Conservation (phyloP, 1,140 invertebrate species). For the Tenebrio molitor region DNA sequence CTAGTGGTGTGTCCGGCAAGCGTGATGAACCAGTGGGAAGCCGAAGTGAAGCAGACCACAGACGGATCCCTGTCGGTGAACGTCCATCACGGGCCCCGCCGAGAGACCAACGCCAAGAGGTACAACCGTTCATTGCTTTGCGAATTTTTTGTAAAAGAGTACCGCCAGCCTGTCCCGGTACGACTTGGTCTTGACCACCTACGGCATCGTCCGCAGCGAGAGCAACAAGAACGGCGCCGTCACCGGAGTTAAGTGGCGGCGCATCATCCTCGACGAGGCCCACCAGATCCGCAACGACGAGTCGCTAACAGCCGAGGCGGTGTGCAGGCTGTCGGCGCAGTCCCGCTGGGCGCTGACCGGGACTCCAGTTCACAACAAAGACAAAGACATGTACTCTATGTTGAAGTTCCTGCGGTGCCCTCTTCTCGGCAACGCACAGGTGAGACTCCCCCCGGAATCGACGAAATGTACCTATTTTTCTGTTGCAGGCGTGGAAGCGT, state of each 20-base stretch:
- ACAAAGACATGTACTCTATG: slow-evolving; percentile 89
- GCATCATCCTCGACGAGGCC: slow-evolving; percentile 94
- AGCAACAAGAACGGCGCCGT: slow-evolving; percentile 69
- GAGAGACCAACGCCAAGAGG: slow-evolving; percentile 74
- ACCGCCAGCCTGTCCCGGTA: slow-evolving; percentile 69
- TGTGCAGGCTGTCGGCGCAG: slow-evolving; percentile 74
- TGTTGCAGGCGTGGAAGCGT: slow-evolving; percentile 73
- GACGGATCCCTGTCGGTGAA: slow-evolving; percentile 76
- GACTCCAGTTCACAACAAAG: slow-evolving; percentile 96
- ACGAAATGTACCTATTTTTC: no score
- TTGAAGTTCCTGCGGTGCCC: slow-evolving; percentile 87
- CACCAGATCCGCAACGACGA: slow-evolving; percentile 93
- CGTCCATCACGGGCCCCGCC: slow-evolving; percentile 86
- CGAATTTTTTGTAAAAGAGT: background rate
- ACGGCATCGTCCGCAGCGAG: slow-evolving; percentile 76
- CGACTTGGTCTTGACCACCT: slow-evolving; percentile 86
- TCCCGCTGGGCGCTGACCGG: slow-evolving; percentile 92
- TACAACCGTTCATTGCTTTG: background rate
- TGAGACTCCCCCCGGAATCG: no score
- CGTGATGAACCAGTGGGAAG: slow-evolving; percentile 89
- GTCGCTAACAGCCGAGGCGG: slow-evolving; percentile 79
- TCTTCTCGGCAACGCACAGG: slow-evolving; percentile 84
- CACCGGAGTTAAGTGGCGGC: slow-evolving; percentile 81
- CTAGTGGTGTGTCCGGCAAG: slow-evolving; percentile 92
- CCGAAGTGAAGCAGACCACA: slow-evolving; percentile 81